Evolutionary conservation across 2,113 vertebrate genomes (phyloP).

Genomic region (Triplophysa tibetana): DNA sequence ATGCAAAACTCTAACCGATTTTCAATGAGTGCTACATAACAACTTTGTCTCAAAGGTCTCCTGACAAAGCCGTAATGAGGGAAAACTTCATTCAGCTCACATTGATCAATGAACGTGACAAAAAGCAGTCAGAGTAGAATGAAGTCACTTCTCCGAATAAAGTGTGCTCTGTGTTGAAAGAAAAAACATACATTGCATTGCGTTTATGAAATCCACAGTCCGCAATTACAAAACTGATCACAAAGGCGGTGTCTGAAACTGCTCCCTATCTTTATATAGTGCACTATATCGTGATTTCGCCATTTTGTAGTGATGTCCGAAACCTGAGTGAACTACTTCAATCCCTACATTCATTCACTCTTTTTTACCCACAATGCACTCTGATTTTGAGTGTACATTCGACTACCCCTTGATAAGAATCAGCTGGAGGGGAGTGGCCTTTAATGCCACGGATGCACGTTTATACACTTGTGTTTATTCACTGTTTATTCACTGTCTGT

Average conservation of each 20-base stretch:
- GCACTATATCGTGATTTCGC: no score
- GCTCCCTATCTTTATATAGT: no score
- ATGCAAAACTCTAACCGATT: background rate
- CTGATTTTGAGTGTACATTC: no score
- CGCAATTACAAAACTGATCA: background rate
- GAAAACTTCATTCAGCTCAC: slow-evolving; percentile 8
- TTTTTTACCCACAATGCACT: no score
- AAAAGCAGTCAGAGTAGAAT: slow-evolving; percentile 1
- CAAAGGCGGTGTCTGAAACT: background rate
- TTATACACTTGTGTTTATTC: no score
- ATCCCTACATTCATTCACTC: no score
- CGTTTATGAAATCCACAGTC: slow-evolving; percentile 1
- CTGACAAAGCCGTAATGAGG: slow-evolving; percentile 1
- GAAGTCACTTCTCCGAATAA: slow-evolving; percentile 21
- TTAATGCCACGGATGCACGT: no score
- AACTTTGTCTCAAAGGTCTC: slow-evolving; percentile 7
- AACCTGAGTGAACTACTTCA: no score
- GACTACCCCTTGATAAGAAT: no score
- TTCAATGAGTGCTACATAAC: background rate
- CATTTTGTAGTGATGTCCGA: no score
- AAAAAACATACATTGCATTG: background rate
- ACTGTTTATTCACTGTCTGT: no score
- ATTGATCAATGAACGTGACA: background rate
- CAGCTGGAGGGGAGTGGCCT: no score
- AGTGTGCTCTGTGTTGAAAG: slow-evolving; percentile 11